These are phyloP conservation scores for Ceratoteleas bidentatus DNA, from an alignment of 1,140 invertebrate genomes.

Conservation along the genomic window DNA sequence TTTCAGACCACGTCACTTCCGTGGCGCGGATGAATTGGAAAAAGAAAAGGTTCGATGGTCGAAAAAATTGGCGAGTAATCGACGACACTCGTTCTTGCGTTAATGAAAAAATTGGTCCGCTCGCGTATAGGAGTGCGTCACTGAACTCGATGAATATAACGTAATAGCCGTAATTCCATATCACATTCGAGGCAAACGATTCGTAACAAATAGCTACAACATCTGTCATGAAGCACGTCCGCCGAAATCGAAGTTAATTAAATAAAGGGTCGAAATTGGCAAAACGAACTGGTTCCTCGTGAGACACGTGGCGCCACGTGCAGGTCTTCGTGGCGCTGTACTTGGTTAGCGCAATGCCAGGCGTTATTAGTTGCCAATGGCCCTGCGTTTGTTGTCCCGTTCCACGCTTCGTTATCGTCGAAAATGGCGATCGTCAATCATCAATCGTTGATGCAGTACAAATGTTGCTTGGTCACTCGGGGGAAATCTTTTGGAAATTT, in stretches of 20 bases:
- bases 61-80: background rate
- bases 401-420: background rate
- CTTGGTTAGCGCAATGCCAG: constrained; percentile 36
- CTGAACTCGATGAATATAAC: constrained; percentile 38
- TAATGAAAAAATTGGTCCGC: constrained; percentile 16
- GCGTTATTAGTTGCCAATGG: constrained; percentile 49
- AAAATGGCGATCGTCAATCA: too few species aligned
- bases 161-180: constrained; percentile 33
- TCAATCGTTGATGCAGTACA: too few species aligned
- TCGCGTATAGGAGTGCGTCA: constrained; percentile 17
- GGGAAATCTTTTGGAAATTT: too few species aligned
- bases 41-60: too few species aligned
- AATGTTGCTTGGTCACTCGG: too few species aligned
- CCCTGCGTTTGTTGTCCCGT: constrained; percentile 12
- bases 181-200: constrained; percentile 49
- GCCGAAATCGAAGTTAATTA: constrained; percentile 75
- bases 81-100: background rate
- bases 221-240: constrained; percentile 53
- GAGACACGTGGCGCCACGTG: constrained; percentile 56
- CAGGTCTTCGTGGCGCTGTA: constrained; percentile 34
- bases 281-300: constrained; percentile 60
- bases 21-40: too few species aligned
- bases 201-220: constrained; percentile 54
- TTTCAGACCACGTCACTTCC: too few species aligned
- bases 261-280: constrained; percentile 76